Evolutionary conservation across 2,797 vertebrate species (phyloP), one percentile per base, ranked within the genome.

Genomic region (Hyperoplus immaculatus): DNA sequence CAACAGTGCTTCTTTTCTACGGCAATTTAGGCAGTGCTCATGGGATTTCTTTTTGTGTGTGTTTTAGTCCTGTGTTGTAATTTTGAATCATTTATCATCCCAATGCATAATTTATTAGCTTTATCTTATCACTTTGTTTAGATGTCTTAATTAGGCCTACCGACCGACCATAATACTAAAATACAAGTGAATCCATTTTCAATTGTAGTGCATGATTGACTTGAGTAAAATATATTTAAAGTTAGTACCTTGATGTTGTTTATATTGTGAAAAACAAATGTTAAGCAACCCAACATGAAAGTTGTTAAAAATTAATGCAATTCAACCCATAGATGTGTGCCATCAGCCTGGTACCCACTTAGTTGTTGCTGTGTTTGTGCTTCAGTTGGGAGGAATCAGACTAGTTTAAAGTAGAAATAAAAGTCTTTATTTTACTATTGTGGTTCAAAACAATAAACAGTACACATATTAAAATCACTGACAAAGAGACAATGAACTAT

Each of bases 21-120:
- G 15, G 29, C 49, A 60, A 54, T 0, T 29, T 29, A 66, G 21
- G 68, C 38, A 57, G 46, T 12, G 4, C 6, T 42, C 11, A 10
- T 15, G 15, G 43, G 53, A 41, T 59, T 70, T 60, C 15, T 18
- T 43, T 51, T 43, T 70, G 18, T 47, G 18, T 29, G 12, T 49
- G 10, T 75, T 78, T 39, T 69, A 60, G 38, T 62, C 16, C 0
- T 16, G 8, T 16, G 12, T 68, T 49, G 3, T 51, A 67, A 18
- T n/a, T 55, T 58, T 72, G 7, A 81, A 82, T 65, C 0, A 80
- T 77, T 69, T 53, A 77, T 63, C 11, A 50, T 11, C 12, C 29
- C 14, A 46, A 77, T 80, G 12, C 75, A 80, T 72, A 36, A 75
- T 69, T 61, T 2, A 36, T 71, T 53, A 11, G 46, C 4, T 50